phyloP scores from a whole-genome alignment of 2,888 invertebrate species.

The Synergus laeviventris region DNA sequence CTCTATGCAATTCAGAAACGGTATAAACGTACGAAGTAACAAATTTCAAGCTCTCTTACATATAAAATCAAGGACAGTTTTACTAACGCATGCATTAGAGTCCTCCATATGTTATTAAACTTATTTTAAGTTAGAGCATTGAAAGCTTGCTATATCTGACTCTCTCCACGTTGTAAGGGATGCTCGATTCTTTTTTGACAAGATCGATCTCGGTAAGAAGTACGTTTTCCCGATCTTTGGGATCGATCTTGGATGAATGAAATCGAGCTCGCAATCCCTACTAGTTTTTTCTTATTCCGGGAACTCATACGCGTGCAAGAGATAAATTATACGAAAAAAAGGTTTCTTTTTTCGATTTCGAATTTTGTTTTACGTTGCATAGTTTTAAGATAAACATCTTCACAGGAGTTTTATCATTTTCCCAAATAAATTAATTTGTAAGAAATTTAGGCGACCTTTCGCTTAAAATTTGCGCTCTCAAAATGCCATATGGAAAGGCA shows the following conservation, averaged over 20 bases:
- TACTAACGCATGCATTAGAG: background rate
- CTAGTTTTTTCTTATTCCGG: background rate
- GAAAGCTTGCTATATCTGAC: background rate
- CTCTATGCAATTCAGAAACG: slow-evolving; percentile 2
- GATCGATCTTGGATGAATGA: too few species aligned
- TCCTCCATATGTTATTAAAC: background rate
- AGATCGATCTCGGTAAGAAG: too few species aligned
- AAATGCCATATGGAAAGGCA: background rate
- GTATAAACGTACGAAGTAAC: slow-evolving; percentile 1
- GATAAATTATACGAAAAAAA: background rate
- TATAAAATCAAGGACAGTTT: background rate
- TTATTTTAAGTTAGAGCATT: background rate
- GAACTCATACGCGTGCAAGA: background rate
- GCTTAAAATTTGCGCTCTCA: background rate
- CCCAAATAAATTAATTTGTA: background rate
- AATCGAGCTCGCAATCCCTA: too few species aligned
- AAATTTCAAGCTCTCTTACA: background rate
- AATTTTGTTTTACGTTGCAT: background rate
- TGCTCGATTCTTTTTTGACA: too few species aligned
- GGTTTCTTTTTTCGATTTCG: background rate
- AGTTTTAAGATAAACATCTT: background rate
- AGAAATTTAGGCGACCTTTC: background rate
- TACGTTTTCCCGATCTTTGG: too few species aligned
- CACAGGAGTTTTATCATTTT: background rate
- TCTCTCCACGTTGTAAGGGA: too few species aligned